These are phyloP conservation scores for Epinephelus coioides DNA, from an alignment of 2,797 vertebrate genomes.

Conservation along the genomic window DNA sequence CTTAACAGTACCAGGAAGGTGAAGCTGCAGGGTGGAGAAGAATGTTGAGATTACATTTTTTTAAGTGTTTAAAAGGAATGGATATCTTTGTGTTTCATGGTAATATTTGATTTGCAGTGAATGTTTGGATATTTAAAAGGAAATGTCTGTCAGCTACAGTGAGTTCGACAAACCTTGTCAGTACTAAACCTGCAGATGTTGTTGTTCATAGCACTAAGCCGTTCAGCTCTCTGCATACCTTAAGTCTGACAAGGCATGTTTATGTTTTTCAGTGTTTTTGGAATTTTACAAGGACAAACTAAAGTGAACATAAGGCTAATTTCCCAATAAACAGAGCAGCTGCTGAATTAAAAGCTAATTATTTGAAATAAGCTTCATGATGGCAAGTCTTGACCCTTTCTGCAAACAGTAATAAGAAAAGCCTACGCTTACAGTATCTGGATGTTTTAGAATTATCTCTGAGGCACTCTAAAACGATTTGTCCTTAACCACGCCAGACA, in stretches of 20 bases:
- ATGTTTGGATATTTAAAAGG: slow-evolving; percentile 8
- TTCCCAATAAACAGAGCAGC: neutral
- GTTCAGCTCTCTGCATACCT: neutral
- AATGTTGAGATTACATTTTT: slow-evolving; percentile 60
- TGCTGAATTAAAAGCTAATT: slow-evolving; percentile 55
- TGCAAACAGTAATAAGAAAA: slow-evolving; percentile 52
- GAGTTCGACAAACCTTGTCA: slow-evolving; percentile 6
- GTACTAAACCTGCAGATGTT: slow-evolving; percentile 7
- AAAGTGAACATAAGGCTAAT: slow-evolving; percentile 52
- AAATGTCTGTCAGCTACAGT: neutral
- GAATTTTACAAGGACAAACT: slow-evolving; percentile 70
- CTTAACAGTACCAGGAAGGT: slow-evolving; percentile 63
- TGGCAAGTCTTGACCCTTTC: slow-evolving; percentile 43
- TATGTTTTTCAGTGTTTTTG: slow-evolving; percentile 40
- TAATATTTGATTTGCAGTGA: slow-evolving; percentile 26
- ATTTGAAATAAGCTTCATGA: slow-evolving; percentile 59
- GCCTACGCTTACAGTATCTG: slow-evolving; percentile 13
- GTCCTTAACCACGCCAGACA: slow-evolving; percentile 72
- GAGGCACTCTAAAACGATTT: slow-evolving; percentile 63
- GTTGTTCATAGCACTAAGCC: neutral
- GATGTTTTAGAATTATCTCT: slow-evolving; percentile 54
- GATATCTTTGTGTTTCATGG: slow-evolving; percentile 6
- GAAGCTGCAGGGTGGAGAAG: slow-evolving; percentile 56
- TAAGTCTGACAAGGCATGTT: slow-evolving; percentile 1
- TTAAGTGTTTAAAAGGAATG: slow-evolving; percentile 47